phyloP scores from a whole-genome alignment of 2,888 invertebrate genomes.

The Xylocampa areola region DNA sequence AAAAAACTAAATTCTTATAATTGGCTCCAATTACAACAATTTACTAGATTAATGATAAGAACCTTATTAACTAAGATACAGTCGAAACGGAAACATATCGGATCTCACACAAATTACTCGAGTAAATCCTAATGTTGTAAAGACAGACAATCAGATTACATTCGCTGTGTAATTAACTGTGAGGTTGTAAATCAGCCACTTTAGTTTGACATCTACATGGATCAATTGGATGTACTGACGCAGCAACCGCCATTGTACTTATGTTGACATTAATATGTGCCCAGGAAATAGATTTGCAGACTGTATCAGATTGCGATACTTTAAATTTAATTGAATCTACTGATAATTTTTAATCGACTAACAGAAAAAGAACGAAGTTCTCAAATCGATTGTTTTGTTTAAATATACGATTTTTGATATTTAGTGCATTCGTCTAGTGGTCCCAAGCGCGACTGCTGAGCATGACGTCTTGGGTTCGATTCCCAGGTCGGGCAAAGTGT shows the following conservation, averaged over 20 bases:
- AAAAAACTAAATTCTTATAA: neutral
- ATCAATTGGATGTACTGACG: conserved; percentile 45
- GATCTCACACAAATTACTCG: conserved; percentile 8
- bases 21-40: neutral
- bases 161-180: conserved; percentile 44
- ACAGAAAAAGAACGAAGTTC: too few species aligned
- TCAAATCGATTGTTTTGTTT: too few species aligned
- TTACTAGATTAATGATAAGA: neutral
- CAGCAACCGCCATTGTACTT: conserved; percentile 7
- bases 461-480: too few species aligned
- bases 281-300: neutral
- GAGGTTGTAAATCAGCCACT: conserved; percentile 48
- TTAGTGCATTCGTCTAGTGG: too few species aligned
- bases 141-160: conserved; percentile 44
- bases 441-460: too few species aligned
- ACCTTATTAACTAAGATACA: neutral
- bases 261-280: conserved; percentile 17
- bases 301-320: neutral
- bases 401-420: too few species aligned
- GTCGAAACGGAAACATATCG: conserved; percentile 1
- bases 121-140: conserved; percentile 42
- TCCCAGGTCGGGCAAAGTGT: too few species aligned
- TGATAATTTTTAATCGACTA: too few species aligned
- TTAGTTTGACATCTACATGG: conserved; percentile 51
- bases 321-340: too few species aligned